A percentile compares a stretch with the other conserved stretches of the same genome.
Evolutionary conservation across 35 echinoderm and acorn worm genomes (phyloP).

Genomic region (Ptychodera flava): DNA sequence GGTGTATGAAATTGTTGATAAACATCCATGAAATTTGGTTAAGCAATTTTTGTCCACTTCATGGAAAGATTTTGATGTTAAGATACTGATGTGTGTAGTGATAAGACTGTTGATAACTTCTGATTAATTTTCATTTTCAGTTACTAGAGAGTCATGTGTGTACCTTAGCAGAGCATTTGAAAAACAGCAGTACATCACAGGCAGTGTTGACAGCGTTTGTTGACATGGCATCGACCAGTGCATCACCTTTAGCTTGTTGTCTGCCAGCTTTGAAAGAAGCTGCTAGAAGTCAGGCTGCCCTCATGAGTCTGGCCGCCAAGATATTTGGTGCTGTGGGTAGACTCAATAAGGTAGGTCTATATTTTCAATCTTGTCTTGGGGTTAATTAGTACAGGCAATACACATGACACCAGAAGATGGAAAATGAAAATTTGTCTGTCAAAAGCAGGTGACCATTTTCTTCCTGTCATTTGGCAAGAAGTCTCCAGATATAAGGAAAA

Average conservation of each 20-base stretch:
- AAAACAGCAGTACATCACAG: constrained; percentile 59
- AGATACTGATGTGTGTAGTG: too few relatives aligned
- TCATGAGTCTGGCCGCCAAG: constrained; percentile 76
- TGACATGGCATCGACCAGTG: constrained; percentile 56
- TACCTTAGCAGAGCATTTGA: constrained; percentile 49
- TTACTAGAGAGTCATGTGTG: constrained; percentile 50
- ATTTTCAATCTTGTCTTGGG: neutral
- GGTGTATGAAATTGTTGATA: too few relatives aligned
- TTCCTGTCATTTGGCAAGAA: too few relatives aligned
- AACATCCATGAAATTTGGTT: too few relatives aligned
- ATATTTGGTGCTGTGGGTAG: constrained; percentile 91
- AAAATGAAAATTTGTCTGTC: too few relatives aligned
- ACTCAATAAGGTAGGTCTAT: constrained; percentile 50
- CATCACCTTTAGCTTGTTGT: constrained; percentile 41
- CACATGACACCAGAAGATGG: neutral
- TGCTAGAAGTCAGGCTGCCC: constrained; percentile 52
- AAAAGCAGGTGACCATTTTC: too few relatives aligned
- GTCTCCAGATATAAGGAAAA: too few relatives aligned
- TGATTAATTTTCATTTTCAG: too few relatives aligned
- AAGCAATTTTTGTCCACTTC: too few relatives aligned
- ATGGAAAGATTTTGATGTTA: too few relatives aligned
- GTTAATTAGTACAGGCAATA: neutral
- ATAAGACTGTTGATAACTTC: too few relatives aligned
- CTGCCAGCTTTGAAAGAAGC: constrained; percentile 53
- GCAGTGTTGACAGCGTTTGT: constrained; percentile 46